A percentile compares a stretch with the other conserved stretches of the same genome.
phyloP scores from a whole-genome alignment of 2,888 invertebrate genomes.

The Oscheius sp. region DNA sequence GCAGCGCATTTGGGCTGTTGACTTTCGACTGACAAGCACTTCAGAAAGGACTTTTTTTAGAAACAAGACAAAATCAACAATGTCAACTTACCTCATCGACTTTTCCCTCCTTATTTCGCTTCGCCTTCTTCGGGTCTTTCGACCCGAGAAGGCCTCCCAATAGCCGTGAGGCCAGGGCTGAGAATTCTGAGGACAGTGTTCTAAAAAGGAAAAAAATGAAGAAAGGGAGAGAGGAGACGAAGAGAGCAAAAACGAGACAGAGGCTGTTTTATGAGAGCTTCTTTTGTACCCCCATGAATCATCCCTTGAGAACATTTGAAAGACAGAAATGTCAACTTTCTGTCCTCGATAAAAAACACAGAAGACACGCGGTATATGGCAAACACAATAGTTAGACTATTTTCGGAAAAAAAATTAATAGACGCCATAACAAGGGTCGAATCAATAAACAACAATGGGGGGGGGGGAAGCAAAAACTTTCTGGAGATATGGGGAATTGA shows the following conservation, averaged over 20 bases:
- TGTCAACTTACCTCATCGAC: conserved; percentile 10
- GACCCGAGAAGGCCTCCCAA: conserved; percentile 22
- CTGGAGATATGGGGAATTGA: conserved; percentile 49
- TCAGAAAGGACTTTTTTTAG: conserved; percentile 6
- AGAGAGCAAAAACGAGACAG: not conserved
- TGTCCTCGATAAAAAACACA: no score
- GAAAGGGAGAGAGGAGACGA: not conserved
- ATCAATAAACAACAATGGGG: not conserved
- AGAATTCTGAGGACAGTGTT: conserved; percentile 23
- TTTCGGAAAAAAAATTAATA: no score
- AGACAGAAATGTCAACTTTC: no score
- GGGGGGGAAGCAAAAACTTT: not conserved
- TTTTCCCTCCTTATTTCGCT: conserved; percentile 14
- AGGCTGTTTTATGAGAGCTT: no score
- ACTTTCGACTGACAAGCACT: conserved; percentile 1
- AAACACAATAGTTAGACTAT: no score
- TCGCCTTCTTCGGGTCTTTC: conserved; percentile 17
- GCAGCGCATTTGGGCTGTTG: conserved; percentile 11
- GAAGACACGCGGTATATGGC: no score
- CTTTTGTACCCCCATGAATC: no score
- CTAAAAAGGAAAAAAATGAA: not conserved
- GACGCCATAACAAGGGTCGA: not conserved
- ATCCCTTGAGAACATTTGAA: no score
- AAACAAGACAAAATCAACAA: no score
- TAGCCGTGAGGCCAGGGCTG: conserved; percentile 12